Evolutionary conservation across 2,797 vertebrate species (phyloP).

Genomic region (Megalops cyprinoides): DNA sequence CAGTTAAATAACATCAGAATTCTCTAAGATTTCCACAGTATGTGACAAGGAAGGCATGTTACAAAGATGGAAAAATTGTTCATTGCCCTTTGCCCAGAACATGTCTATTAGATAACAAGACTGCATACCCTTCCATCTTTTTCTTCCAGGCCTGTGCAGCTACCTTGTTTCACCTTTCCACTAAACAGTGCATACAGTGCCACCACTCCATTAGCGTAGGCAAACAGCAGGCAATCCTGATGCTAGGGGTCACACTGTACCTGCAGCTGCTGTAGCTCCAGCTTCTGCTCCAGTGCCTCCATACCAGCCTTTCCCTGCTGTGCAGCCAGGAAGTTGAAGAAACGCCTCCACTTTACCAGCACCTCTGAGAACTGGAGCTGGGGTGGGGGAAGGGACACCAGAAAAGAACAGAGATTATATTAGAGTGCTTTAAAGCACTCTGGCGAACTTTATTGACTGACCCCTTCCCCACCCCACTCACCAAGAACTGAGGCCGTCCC

Average conservation of each 20-base stretch:
- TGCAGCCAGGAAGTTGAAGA: conserved; percentile 83
- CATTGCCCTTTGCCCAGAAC: too few relatives aligned
- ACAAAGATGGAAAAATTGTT: too few relatives aligned
- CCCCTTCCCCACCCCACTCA: conserved; percentile 60
- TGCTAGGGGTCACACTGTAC: conserved; percentile 56
- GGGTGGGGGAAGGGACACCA: conserved; percentile 21
- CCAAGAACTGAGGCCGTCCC: conserved; percentile 92
- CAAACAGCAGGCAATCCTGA: not conserved
- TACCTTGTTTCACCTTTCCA: not conserved
- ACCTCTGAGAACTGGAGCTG: conserved; percentile 93
- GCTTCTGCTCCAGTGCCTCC: conserved; percentile 78
- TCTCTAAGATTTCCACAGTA: too few relatives aligned
- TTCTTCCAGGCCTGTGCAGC: not conserved
- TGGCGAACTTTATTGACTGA: not conserved
- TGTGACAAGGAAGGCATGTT: too few relatives aligned
- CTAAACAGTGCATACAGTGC: not conserved
- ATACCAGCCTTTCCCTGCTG: conserved; percentile 85
- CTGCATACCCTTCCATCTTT: not conserved
- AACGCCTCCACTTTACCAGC: conserved; percentile 85
- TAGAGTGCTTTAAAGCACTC: not conserved
- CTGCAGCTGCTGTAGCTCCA: conserved; percentile 86
- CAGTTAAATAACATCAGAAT: too few relatives aligned
- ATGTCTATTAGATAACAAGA: too few relatives aligned
- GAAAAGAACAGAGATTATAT: not conserved
- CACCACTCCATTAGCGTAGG: not conserved